Evolutionary conservation across 92 coral and sea anemone species (phyloP), one percentile per base, ranked within the genome.

Genomic region (Zoanthus gigantus): DNA sequence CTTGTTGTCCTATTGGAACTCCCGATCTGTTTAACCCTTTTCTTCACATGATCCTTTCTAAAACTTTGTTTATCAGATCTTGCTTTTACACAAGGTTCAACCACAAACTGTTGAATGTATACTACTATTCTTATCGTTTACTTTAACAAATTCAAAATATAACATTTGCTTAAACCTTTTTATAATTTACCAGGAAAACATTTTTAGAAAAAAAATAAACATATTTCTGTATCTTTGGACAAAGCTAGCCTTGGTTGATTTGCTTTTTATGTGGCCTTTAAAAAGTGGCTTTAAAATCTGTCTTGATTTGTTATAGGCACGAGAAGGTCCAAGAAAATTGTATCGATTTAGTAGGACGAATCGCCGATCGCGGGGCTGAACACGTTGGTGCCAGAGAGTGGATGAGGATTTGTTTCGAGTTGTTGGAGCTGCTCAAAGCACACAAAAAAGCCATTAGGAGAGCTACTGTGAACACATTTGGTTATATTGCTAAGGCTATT

Each of bases 311-410:
- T 32, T 78, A 54, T 72, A 95, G 98, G 61, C 99, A 97, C 77
- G 99, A 95, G 83, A 97, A 95, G 79, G 98, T 95, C 17, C 98
- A 97, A 74, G 99, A 97, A 86, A 97, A 97, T 88, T 97, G 99
- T 57, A 97, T 97, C 78, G 99, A 97, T 75, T 89, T 97, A 78
- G 99, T 97, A 58, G 99, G 99, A 18, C 95, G 99, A 74, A 97
- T 97, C 56, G 99, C 99, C 63, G 99, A 97, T 94, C 98, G 99
- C 66, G 99, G 99, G 52, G 99, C 99, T 1, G 99, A 97, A 76
- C 99, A 97, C 89, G 99, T 97, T 17, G 98, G 97, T 23, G 99
- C 99, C 16, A 92, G 99, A 80, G 99, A 97, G 78, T 97, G 99
- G 99, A 97, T 97, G 99, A 92, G 99, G 83, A 97, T 97, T 76